Evolutionary conservation across 2,113 vertebrate species (phyloP).

Genomic region (Ivindomyrus marchei): DNA sequence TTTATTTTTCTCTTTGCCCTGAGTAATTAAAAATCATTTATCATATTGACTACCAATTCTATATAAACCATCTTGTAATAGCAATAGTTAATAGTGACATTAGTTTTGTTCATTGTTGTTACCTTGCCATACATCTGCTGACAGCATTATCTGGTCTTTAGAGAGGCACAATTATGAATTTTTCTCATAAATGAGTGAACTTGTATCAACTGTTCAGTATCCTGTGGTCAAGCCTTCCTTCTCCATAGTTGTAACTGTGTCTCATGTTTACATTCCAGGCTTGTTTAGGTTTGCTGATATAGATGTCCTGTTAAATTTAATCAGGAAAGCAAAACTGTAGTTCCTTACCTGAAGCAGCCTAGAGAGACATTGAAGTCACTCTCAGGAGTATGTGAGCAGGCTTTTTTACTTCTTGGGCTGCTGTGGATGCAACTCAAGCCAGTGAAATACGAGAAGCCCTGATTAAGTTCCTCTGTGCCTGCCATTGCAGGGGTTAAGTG

Average conservation of each 20-base stretch:
- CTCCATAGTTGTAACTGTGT: background rate
- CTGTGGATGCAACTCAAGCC: slow-evolving; percentile 30
- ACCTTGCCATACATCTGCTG: background rate
- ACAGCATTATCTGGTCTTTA: background rate
- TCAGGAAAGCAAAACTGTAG: background rate
- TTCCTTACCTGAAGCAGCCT: slow-evolving; percentile 2
- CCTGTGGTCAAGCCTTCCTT: background rate
- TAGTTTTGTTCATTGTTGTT: background rate
- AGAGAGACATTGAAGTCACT: slow-evolving; percentile 21
- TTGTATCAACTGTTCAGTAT: background rate
- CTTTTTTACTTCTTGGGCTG: slow-evolving; percentile 34
- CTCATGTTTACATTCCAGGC: background rate
- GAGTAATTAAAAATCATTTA: background rate
- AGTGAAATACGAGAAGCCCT: slow-evolving; percentile 62
- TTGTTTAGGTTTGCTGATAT: background rate
- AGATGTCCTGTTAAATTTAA: slow-evolving; percentile 14
- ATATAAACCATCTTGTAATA: background rate
- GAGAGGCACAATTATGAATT: background rate
- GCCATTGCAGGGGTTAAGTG: slow-evolving; percentile 49
- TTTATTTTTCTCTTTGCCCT: background rate
- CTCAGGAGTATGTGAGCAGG: background rate
- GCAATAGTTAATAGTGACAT: background rate
- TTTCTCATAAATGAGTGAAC: background rate
- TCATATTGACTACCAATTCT: background rate
- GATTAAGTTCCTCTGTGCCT: slow-evolving; percentile 54